Evolutionary conservation across 2,113 vertebrate genomes (phyloP).

Genomic region (Axis porcinus): DNA sequence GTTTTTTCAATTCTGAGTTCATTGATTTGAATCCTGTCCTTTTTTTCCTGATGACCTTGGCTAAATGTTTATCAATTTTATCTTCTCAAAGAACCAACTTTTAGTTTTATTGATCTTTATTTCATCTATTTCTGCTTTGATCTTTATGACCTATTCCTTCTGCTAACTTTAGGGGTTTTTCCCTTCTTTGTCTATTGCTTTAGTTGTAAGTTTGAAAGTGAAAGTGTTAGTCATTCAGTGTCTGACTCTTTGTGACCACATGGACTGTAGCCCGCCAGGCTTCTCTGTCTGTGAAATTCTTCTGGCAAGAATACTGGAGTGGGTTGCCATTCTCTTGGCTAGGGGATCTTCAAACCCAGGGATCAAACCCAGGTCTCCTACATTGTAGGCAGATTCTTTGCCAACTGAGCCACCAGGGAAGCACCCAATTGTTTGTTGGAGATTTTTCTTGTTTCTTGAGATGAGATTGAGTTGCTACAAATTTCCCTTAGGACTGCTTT

Average conservation of each 20-base stretch:
- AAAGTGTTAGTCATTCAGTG: background rate
- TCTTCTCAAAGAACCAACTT: background rate
- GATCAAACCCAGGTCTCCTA: background rate
- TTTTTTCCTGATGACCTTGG: background rate
- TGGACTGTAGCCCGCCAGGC: background rate
- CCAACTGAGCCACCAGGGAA: background rate
- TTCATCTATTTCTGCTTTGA: background rate
- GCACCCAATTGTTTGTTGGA: background rate
- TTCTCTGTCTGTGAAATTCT: background rate
- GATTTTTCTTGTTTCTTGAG: background rate
- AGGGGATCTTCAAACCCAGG: background rate
- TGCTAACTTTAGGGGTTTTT: background rate
- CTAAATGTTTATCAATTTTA: background rate
- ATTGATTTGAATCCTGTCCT: background rate
- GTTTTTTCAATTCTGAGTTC: background rate
- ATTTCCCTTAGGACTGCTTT: background rate
- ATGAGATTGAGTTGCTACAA: background rate
- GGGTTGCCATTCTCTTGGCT: background rate
- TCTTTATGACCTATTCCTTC: background rate
- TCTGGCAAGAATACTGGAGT: background rate
- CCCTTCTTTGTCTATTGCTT: background rate
- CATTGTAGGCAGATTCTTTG: background rate
- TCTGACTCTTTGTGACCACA: accelerated
- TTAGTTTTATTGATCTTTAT: background rate
- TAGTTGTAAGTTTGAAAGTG: background rate